Percentiles rank a stretch among this genome's conserved stretches.
Conservation (phyloP, 2,888 invertebrate genomes). For the Metopia argyrocephala region DNA sequence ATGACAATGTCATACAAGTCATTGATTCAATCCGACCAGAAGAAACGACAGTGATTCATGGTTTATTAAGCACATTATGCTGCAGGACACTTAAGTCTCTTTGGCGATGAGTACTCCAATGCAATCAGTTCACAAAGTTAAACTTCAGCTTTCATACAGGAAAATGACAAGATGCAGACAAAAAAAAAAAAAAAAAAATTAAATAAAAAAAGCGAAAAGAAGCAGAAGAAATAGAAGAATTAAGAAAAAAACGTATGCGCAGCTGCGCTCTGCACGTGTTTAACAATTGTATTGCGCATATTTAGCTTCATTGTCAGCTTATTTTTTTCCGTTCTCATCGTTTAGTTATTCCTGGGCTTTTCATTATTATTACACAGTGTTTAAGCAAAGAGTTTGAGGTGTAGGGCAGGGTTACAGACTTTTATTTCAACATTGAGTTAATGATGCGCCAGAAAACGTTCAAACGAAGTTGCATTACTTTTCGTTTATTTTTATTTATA, state of each 20-base stretch:
- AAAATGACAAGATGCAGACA: constrained; percentile 8
- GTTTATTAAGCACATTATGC: constrained; percentile 78
- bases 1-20: constrained; percentile 64
- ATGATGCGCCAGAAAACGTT: constrained; percentile 57
- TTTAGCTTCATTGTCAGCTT: constrained; percentile 53
- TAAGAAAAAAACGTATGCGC: constrained; percentile 52
- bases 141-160: constrained; percentile 30
- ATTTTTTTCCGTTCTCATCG: neutral
- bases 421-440: constrained; percentile 52
- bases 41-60: constrained; percentile 73
- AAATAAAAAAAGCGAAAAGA: constrained; percentile 5
- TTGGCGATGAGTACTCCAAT: constrained; percentile 40
- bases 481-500: neutral
- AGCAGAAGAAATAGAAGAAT: constrained; percentile 1
- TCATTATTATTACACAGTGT: neutral
- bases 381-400: neutral
- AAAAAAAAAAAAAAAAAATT: constrained; percentile 1
- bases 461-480: constrained; percentile 49
- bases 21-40: constrained; percentile 59
- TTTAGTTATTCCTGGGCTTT: neutral
- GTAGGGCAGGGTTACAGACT: constrained; percentile 27
- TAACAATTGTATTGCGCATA: constrained; percentile 49
- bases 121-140: constrained; percentile 40
- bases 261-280: constrained; percentile 66
- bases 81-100: constrained; percentile 67